These are phyloP conservation scores for Aethes cnicana DNA, from an alignment of 2,888 invertebrate species.

Conservation along the genomic window DNA sequence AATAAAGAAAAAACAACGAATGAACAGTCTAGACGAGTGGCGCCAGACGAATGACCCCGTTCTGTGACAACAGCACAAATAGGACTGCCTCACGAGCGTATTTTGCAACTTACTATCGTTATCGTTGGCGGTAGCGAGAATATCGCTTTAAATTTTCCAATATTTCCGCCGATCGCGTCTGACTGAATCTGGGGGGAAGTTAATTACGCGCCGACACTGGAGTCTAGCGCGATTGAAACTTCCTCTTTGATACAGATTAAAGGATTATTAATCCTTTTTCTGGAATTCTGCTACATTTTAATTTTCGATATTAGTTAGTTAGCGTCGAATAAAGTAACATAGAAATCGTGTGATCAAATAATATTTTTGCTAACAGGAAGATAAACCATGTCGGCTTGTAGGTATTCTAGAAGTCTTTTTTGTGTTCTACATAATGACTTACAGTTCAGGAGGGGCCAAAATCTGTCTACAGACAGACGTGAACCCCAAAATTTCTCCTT, in stretches of 20 bases:
- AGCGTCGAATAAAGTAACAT: no score
- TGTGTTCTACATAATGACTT: no score
- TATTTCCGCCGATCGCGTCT: conserved; percentile 21
- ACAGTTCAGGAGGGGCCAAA: no score
- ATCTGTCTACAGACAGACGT: no score
- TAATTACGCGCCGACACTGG: conserved; percentile 11
- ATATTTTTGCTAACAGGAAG: no score
- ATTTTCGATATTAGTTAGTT: no score
- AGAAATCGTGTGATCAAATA: no score
- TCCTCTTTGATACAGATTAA: conserved; percentile 19
- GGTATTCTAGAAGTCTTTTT: no score
- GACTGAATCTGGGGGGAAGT: conserved; percentile 13
- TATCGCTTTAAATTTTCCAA: conserved; percentile 26
- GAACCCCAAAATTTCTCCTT: no score
- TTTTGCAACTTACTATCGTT: conserved; percentile 27
- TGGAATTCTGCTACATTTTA: no score
- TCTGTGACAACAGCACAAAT: conserved; percentile 21
- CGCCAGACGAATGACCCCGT: conserved; percentile 43
- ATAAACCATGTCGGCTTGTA: no score
- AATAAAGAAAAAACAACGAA: conserved; percentile 42
- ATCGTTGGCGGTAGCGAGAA: conserved; percentile 1
- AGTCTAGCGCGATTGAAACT: conserved; percentile 8
- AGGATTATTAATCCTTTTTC: background rate
- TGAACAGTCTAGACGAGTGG: conserved; percentile 50
- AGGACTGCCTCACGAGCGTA: conserved; percentile 24